Conservation (phyloP, 2,113 vertebrate genomes). For the Anser brachyrhynchus region DNA sequence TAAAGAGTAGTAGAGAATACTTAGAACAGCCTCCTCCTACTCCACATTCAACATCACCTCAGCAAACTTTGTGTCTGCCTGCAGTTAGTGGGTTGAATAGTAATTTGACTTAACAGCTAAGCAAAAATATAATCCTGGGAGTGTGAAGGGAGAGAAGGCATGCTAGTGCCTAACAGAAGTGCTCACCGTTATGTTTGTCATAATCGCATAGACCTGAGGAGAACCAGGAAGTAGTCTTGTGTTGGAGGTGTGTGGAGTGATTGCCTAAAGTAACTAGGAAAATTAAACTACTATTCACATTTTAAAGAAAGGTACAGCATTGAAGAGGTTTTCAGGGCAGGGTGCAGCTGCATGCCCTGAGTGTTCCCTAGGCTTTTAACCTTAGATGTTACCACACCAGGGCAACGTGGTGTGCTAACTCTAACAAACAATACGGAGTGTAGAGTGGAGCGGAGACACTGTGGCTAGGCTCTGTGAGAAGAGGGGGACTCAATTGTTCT, state of each 20-base stretch:
- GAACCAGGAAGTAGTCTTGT: background rate
- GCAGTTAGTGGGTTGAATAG: background rate
- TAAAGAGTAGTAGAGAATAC: background rate
- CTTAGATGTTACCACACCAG: no score
- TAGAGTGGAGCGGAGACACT: no score
- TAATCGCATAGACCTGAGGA: background rate
- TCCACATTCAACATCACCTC: background rate
- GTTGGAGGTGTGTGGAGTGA: background rate
- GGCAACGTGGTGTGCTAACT: no score
- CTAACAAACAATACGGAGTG: no score
- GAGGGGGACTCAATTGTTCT: no score
- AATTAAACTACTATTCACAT: no score
- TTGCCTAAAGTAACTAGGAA: no score
- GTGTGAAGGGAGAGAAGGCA: background rate
- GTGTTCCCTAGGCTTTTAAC: no score
- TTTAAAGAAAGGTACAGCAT: no score
- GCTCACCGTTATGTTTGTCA: background rate
- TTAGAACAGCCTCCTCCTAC: background rate
- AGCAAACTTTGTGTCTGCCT: background rate
- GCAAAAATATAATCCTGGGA: background rate
- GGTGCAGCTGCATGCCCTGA: no score
- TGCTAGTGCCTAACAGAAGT: rapidly evolving
- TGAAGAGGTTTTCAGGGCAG: no score
- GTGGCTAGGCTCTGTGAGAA: no score
- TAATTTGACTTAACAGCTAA: background rate